phyloP scores from a whole-genome alignment of 2,888 invertebrate species.

The Osmoderma eremita region DNA sequence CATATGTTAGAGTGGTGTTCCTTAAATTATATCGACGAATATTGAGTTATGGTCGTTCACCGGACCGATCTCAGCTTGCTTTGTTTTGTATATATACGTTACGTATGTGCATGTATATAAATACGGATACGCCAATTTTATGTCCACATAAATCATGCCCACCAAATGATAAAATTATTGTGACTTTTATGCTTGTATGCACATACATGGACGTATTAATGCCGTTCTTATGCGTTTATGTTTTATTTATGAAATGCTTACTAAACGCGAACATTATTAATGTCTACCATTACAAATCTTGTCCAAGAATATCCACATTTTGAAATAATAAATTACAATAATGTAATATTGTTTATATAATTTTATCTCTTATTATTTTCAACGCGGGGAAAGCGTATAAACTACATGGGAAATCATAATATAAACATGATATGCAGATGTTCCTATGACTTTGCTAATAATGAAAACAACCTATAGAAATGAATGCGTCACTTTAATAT shows the following conservation, averaged over 20 bases:
- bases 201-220: conserved; percentile 35
- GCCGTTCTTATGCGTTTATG: conserved; percentile 26
- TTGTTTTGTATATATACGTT: conserved; percentile 36
- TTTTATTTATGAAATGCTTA: conserved; percentile 36
- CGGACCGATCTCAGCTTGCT: conserved; percentile 18
- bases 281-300: conserved; percentile 24
- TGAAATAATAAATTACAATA: no score
- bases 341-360: no score
- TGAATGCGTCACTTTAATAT: no score
- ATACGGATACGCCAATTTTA: conserved; percentile 37
- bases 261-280: conserved; percentile 35
- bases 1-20: conserved; percentile 24
- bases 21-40: conserved; percentile 37
- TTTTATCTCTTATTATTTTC: no score
- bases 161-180: conserved; percentile 35
- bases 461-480: no score
- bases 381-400: no score
- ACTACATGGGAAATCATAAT: no score
- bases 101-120: no score
- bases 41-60: conserved; percentile 26
- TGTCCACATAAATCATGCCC: conserved; percentile 32
- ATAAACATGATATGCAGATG: no score
- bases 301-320: no score
- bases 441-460: no score
- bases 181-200: conserved; percentile 33